Evolutionary conservation across 2,888 invertebrate genomes (phyloP).

Genomic region (Siphonodentalium dalli): DNA sequence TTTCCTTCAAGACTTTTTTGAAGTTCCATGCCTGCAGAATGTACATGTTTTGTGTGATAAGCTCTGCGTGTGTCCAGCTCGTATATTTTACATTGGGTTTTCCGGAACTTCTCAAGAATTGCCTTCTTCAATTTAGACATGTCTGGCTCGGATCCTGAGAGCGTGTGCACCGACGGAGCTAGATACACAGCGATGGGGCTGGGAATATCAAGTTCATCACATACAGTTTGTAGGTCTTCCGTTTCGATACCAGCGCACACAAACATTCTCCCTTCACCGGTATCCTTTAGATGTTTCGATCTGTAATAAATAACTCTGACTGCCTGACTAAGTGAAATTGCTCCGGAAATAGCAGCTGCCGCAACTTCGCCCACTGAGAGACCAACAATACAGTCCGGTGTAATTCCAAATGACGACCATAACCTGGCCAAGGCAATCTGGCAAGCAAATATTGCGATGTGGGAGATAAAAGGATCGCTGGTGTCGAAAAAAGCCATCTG

Average conservation of each 20-base stretch:
- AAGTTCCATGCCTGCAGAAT: not conserved
- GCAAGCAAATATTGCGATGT: conserved; percentile 39
- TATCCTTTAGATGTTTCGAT: conserved; percentile 25
- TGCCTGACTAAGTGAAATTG: conserved; percentile 30
- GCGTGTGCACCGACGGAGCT: conserved; percentile 4
- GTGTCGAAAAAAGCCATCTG: too few relatives aligned
- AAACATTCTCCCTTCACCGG: conserved; percentile 33
- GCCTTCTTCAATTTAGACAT: not conserved
- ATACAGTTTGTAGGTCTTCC: conserved; percentile 15
- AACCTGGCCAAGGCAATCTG: conserved; percentile 33
- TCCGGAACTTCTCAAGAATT: conserved; percentile 22
- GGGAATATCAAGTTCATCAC: not conserved
- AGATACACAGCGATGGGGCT: conserved; percentile 22
- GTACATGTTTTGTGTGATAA: conserved; percentile 7
- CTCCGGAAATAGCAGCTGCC: conserved; percentile 33
- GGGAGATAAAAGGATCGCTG: conserved; percentile 31
- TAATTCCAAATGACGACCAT: conserved; percentile 34
- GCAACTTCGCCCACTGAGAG: conserved; percentile 48
- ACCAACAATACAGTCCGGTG: conserved; percentile 34
- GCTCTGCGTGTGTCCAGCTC: conserved; percentile 1
- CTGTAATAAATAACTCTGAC: conserved; percentile 37
- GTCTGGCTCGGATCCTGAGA: conserved; percentile 10
- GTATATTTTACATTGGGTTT: not conserved
- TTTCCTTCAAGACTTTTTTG: too few relatives aligned
- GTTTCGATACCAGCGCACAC: conserved; percentile 29